A percentile compares a stretch with the other conserved stretches of the same genome.
Evolutionary conservation across 2,113 vertebrate species (phyloP).

Genomic region (Scalopus aquaticus): DNA sequence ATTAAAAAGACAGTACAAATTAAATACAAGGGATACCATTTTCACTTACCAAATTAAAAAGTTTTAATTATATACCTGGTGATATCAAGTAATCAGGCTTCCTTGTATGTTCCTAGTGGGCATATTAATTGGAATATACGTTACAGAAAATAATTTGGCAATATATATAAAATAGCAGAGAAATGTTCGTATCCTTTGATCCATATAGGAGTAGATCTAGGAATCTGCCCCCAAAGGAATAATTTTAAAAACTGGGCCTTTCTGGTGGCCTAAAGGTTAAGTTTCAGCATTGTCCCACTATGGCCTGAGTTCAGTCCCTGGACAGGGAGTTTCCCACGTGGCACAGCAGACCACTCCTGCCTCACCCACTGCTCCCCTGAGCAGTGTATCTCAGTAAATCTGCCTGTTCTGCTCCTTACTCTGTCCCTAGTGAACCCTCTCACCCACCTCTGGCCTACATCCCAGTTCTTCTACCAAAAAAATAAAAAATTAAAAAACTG

Average conservation of each 20-base stretch:
- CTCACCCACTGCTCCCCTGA: too few species aligned
- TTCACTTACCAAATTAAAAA: background rate
- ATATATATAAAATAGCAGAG: background rate
- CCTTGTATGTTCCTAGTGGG: background rate
- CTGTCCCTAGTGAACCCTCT: too few species aligned
- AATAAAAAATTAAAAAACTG: background rate
- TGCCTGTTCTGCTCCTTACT: too few species aligned
- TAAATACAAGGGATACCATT: background rate
- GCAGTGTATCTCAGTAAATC: too few species aligned
- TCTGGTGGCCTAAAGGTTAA: too few species aligned
- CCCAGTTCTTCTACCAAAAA: too few species aligned
- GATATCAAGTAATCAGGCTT: background rate
- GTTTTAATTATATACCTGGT: background rate
- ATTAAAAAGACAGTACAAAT: background rate
- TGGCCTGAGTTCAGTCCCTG: too few species aligned
- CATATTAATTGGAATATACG: background rate
- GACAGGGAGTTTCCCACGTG: too few species aligned
- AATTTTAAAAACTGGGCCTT: background rate
- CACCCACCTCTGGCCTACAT: too few species aligned
- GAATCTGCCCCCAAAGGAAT: background rate
- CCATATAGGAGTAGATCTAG: background rate
- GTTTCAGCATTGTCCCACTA: too few species aligned
- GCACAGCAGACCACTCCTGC: too few species aligned
- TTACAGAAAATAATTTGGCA: conserved; percentile 28
- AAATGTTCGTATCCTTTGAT: background rate